Percentiles rank a stretch among this genome's conserved stretches.
Evolutionary conservation across 1,140 invertebrate genomes (phyloP).

Genomic region (Bursaphelenchus mucronatus): DNA sequence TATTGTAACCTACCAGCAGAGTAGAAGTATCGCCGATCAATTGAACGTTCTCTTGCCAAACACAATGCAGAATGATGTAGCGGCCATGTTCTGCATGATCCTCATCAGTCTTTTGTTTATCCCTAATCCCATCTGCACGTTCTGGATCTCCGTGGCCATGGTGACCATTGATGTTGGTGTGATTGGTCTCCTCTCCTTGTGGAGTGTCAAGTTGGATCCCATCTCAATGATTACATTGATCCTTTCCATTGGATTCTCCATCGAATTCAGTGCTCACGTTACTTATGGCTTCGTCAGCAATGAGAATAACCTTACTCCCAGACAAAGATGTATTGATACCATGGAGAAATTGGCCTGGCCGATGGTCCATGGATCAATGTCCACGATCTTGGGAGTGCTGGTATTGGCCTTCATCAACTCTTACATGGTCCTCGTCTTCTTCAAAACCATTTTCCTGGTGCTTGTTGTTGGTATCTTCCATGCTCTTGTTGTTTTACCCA

Average conservation of each 20-base stretch:
- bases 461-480: constrained; percentile 62
- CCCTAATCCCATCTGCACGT: constrained; percentile 81
- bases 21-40: constrained; percentile 90
- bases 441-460: constrained; percentile 64
- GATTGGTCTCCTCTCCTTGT: constrained; percentile 89
- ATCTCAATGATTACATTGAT: constrained; percentile 61
- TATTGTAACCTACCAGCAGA: constrained; percentile 85
- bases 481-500: constrained; percentile 62
- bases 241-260: constrained; percentile 67
- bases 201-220: constrained; percentile 71
- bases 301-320: constrained; percentile 46
- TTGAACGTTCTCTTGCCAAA: constrained; percentile 85
- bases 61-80: constrained; percentile 83
- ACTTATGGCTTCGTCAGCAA: constrained; percentile 88
- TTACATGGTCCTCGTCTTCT: constrained; percentile 65
- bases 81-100: constrained; percentile 86
- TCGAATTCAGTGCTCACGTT: constrained; percentile 86
- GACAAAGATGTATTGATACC: constrained; percentile 59
- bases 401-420: constrained; percentile 82
- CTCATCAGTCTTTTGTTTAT: constrained; percentile 92
- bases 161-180: constrained; percentile 87
- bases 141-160: constrained; percentile 92
- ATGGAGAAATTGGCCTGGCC: constrained; percentile 62
- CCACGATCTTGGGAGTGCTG: constrained; percentile 83
- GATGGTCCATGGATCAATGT: constrained; percentile 71